Evolutionary conservation across 1,140 invertebrate species (phyloP).

Genomic region (Battus philenor): DNA sequence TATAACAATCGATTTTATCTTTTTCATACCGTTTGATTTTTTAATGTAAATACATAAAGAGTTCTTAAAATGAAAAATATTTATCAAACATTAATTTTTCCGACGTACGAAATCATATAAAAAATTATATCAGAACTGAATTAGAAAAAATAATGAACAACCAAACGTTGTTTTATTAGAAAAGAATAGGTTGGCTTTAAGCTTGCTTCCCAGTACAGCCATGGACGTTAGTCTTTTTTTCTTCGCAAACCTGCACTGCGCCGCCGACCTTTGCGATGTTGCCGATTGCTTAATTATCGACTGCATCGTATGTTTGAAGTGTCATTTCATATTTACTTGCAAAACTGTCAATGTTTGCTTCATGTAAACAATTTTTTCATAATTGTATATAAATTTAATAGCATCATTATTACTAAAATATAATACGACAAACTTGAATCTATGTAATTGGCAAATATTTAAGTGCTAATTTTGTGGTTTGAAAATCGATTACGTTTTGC

Average conservation of each 20-base stretch:
- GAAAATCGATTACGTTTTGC: too few relatives aligned
- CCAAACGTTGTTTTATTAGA: too few relatives aligned
- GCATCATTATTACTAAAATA: neutral
- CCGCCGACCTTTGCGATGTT: constrained; percentile 4
- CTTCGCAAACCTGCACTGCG: neutral
- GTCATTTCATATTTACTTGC: constrained; percentile 7
- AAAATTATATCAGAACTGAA: too few relatives aligned
- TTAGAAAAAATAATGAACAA: too few relatives aligned
- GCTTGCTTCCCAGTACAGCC: too few relatives aligned
- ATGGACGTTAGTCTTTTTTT: neutral
- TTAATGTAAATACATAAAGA: too few relatives aligned
- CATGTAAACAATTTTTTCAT: constrained; percentile 3
- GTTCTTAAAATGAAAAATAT: too few relatives aligned
- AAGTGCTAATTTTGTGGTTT: neutral
- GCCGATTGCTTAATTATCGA: constrained; percentile 12
- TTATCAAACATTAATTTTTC: too few relatives aligned
- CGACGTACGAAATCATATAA: too few relatives aligned
- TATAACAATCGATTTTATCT: too few relatives aligned
- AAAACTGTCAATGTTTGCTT: constrained; percentile 3
- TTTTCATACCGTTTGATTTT: too few relatives aligned
- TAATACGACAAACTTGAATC: neutral
- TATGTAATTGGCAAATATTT: constrained; percentile 2
- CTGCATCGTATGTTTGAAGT: constrained; percentile 8
- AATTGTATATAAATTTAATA: constrained; percentile 4
- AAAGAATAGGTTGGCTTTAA: too few relatives aligned